Evolutionary conservation across 2,888 invertebrate species (phyloP).

Genomic region (Pilophorus perplexus): DNA sequence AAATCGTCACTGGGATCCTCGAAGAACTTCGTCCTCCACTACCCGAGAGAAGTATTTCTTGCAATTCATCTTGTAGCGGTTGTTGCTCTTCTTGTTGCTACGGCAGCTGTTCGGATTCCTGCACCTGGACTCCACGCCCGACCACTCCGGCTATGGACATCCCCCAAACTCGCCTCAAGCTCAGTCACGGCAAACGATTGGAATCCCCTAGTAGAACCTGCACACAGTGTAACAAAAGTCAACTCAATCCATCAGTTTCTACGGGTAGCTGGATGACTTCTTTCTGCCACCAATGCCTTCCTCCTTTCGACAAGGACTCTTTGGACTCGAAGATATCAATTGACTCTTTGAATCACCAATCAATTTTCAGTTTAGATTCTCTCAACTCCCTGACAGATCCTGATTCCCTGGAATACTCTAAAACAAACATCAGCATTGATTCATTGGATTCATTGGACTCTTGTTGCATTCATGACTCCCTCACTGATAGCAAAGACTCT

Average conservation of each 20-base stretch:
- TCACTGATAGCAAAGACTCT: constrained; percentile 23
- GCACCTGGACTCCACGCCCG: background rate
- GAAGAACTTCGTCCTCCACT: background rate
- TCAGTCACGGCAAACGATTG: too few relatives aligned
- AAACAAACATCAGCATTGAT: background rate
- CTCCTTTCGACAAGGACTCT: constrained; percentile 16
- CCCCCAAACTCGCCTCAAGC: too few relatives aligned
- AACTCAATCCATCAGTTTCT: background rate
- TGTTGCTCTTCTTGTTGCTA: constrained; percentile 1
- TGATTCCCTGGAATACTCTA: constrained; percentile 12
- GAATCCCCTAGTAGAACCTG: background rate
- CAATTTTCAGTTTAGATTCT: constrained; percentile 5
- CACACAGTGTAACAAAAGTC: too few relatives aligned
- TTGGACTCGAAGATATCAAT: constrained; percentile 9
- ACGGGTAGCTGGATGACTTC: background rate
- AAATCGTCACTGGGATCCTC: constrained; percentile 1
- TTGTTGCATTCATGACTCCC: constrained; percentile 6
- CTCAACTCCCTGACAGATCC: constrained; percentile 14
- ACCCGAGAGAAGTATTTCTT: constrained; percentile 3
- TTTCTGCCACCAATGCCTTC: background rate
- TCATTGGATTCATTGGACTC: constrained; percentile 1
- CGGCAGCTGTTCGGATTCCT: background rate
- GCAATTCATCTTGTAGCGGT: background rate
- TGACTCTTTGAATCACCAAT: constrained; percentile 11
- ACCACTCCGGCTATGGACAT: too few relatives aligned